phyloP scores from a whole-genome alignment of 2,888 invertebrate species.

The Theretra japonica region DNA sequence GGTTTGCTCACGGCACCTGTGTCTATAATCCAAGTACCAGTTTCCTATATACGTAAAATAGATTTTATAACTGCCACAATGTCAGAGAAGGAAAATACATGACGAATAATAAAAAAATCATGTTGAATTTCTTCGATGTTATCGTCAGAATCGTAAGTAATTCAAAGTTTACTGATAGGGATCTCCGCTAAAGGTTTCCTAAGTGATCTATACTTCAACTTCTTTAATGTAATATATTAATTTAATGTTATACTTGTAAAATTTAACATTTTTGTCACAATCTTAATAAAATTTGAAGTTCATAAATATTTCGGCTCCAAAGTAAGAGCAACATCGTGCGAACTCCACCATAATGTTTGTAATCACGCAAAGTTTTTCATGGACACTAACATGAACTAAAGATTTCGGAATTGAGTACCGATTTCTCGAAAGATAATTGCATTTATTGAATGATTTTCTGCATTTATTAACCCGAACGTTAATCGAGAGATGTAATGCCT shows the following conservation, averaged over 20 bases:
- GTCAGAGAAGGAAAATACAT: too few species aligned
- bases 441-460: not conserved
- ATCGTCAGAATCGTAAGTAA: too few species aligned
- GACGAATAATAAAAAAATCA: too few species aligned
- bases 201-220: too few species aligned
- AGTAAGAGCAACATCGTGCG: not conserved
- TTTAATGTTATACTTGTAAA: too few species aligned
- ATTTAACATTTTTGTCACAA: too few species aligned
- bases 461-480: too few species aligned
- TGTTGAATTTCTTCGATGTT: too few species aligned
- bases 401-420: conserved; percentile 23
- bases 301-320: not conserved
- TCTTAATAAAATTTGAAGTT: not conserved
- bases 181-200: too few species aligned
- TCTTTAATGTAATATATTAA: too few species aligned
- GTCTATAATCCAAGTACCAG: conserved; percentile 9
- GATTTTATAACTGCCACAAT: not conserved
- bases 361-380: conserved; percentile 34
- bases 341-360: conserved; percentile 29
- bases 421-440: not conserved
- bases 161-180: too few species aligned
- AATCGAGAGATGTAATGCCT: not conserved
- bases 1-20: not conserved
- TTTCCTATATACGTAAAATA: not conserved
- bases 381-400: conserved; percentile 33